Evolutionary conservation across 2,113 vertebrate species (phyloP), one percentile per base, ranked within the genome.

Genomic region (Diadophis punctatus): DNA sequence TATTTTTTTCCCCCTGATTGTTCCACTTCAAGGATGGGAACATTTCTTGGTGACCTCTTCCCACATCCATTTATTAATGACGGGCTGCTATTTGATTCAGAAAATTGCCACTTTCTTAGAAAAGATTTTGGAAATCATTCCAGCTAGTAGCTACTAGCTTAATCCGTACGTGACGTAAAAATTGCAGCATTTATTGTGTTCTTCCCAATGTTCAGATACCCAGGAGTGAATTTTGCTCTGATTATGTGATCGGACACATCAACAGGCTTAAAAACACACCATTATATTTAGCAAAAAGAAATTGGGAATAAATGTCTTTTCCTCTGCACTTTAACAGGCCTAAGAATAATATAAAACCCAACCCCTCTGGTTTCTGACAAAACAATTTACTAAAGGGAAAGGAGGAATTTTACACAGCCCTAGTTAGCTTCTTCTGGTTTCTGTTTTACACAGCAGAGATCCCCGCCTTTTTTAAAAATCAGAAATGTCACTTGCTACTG

Each of bases 391-490:
- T 46, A 95, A 96, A 95, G 48, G 92, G 94, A 96, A 95, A 93
- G 74, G 68, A 95, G 39, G 95, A 93, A 95, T 96, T 97, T 97
- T 96, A 96, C 93, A 96, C 68, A 96, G 46, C 58, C 95, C 84
- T 96, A 93, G 90, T 96, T 96, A 96, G 52, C 93, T 94, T 95
- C 88, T 25, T 94, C 93, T 97, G 96, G 93, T 95, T 96, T 97
- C 94, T 95, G 92, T 94, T 97, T 96, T 96, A 93, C 93, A 90
- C 93, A 92, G 51, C 85, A 94, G 91, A 97, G 92, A 96, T 46
- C 1, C 8, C 1, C 8, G 1, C 23, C 6, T 6, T 11, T 85
- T 48, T 96, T 95, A 95, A 53, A 95, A 97, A 48, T 48, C 93
- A 97, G 92, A 96, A 96, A 96, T 90, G 58, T 88, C 94, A 96